These are phyloP conservation scores for Clanis bilineata DNA, from an alignment of 2,888 invertebrate species.

Conservation along the genomic window DNA sequence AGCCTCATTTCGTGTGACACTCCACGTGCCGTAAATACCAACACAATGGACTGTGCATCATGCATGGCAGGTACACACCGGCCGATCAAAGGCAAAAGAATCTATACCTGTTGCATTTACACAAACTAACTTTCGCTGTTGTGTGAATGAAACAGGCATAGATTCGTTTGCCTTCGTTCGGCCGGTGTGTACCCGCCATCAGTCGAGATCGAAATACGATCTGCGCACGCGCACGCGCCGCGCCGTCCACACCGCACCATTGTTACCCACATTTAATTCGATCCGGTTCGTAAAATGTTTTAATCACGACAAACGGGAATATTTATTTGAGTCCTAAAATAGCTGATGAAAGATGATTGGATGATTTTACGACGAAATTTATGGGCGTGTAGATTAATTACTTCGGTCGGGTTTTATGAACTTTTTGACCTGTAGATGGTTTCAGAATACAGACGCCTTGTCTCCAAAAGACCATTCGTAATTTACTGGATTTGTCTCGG, in stretches of 20 bases:
- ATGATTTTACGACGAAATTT: slow-evolving; percentile 2
- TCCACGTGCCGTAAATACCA: slow-evolving; percentile 13
- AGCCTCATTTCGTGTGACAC: slow-evolving; percentile 8
- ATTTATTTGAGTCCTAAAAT: not conserved
- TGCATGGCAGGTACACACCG: no score
- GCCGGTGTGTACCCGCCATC: no score
- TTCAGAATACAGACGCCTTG: not conserved
- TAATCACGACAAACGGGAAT: slow-evolving; percentile 3
- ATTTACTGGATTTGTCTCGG: no score
- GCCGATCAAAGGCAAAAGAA: no score
- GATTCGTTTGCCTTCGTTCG: no score
- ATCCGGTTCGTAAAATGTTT: slow-evolving; percentile 2
- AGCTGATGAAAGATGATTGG: not conserved
- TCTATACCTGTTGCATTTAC: no score
- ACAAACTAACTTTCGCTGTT: no score
- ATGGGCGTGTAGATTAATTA: not conserved
- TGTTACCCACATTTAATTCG: not conserved
- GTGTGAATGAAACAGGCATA: no score
- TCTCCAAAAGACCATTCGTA: no score
- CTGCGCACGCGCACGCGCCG: no score
- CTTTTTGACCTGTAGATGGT: not conserved
- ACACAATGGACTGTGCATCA: slow-evolving; percentile 17
- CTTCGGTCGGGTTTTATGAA: not conserved
- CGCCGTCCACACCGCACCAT: not conserved
- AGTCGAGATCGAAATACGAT: slow-evolving; percentile 8